phyloP scores from a whole-genome alignment of 1,140 invertebrate species.

The Kradibia gibbosae region DNA sequence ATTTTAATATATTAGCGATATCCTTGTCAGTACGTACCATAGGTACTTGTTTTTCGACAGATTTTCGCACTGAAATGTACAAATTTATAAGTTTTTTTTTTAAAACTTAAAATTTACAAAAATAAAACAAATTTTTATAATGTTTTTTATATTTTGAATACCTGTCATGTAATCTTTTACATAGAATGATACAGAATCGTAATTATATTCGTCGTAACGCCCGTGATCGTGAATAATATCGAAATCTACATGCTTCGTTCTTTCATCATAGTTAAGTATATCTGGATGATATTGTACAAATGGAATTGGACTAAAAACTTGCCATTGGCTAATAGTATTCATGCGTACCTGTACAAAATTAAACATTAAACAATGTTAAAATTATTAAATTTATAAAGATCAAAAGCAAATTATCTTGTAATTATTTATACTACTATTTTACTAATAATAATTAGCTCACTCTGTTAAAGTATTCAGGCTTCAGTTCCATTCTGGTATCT shows the following conservation, averaged over 20 bases:
- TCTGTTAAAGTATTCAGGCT: conserved; percentile 87
- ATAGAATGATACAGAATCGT: conserved; percentile 86
- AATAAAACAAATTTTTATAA: conserved; percentile 51
- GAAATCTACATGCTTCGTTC: conserved; percentile 75
- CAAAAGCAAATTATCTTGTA: conserved; percentile 27
- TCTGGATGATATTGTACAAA: conserved; percentile 83
- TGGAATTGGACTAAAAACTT: conserved; percentile 88
- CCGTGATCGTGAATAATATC: conserved; percentile 86
- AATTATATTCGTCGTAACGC: conserved; percentile 83
- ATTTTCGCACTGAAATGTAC: conserved; percentile 76
- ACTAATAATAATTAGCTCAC: conserved; percentile 70
- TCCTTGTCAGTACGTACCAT: conserved; percentile 78
- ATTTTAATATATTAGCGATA: conserved; percentile 71
- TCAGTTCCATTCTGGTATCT: conserved; percentile 79
- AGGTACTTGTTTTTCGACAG: conserved; percentile 75
- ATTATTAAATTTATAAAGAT: conserved; percentile 36
- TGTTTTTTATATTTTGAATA: conserved; percentile 66
- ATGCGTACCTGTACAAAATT: conserved; percentile 79
- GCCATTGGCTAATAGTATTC: conserved; percentile 86
- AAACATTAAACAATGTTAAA: conserved; percentile 42
- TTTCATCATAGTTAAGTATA: conserved; percentile 73
- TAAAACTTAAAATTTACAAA: conserved; percentile 46
- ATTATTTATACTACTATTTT: conserved; percentile 38
- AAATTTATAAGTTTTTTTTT: conserved; percentile 51
- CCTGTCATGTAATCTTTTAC: conserved; percentile 84